A percentile compares a stretch with the other conserved stretches of the same genome.
Conservation (phyloP, 1,140 invertebrate genomes). For the Rhynchophorus ferrugineus region DNA sequence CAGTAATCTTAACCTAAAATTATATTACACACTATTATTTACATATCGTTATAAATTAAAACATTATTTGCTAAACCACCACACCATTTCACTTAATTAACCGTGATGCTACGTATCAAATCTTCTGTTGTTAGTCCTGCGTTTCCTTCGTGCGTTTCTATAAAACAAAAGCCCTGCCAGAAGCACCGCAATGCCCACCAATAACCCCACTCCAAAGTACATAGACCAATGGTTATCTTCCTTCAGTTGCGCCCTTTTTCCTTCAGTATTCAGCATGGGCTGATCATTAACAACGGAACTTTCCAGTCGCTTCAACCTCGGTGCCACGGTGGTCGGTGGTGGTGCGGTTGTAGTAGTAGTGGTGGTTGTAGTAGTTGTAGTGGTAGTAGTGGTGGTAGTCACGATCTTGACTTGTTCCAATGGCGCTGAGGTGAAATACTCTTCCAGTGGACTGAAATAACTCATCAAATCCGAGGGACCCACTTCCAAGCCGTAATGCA, state of each 20-base stretch:
- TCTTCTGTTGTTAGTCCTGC: constrained; percentile 28
- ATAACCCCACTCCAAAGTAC: constrained; percentile 18
- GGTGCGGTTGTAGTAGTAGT: constrained; percentile 12
- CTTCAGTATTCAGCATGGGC: constrained; percentile 6
- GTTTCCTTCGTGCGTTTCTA: constrained; percentile 12
- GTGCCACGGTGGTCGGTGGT: background rate
- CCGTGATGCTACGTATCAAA: constrained; percentile 30
- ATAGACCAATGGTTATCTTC: constrained; percentile 4
- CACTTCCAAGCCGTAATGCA: constrained; percentile 32
- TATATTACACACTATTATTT: no score
- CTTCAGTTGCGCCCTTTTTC: background rate
- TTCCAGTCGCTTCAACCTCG: background rate
- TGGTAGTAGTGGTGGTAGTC: constrained; percentile 22
- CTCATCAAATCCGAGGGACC: constrained; percentile 30
- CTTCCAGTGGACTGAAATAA: constrained; percentile 38
- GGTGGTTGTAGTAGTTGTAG: constrained; percentile 15
- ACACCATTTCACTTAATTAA: no score
- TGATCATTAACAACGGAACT: constrained; percentile 11
- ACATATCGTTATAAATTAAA: no score
- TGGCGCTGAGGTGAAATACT: constrained; percentile 37
- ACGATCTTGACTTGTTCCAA: constrained; percentile 24
- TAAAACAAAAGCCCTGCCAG: constrained; percentile 14
- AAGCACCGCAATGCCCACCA: constrained; percentile 14
- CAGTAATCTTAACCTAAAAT: no score
- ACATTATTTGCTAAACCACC: no score